Evolutionary conservation across 1,140 invertebrate species (phyloP).

Genomic region (Coenobita brevimanus): DNA sequence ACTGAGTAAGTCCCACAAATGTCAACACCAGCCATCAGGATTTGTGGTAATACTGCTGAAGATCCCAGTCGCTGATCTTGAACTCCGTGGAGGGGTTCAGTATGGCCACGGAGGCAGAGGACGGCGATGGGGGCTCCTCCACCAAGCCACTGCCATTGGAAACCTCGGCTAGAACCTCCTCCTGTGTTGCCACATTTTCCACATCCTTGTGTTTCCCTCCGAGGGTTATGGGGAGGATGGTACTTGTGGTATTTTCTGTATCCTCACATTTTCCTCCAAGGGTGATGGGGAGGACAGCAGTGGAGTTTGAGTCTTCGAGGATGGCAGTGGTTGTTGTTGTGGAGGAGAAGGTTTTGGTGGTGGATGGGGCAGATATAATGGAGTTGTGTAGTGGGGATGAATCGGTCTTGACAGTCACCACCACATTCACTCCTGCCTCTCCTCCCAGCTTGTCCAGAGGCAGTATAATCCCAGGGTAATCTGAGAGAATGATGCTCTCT

Average conservation of each 20-base stretch:
- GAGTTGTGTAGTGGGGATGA: not conserved
- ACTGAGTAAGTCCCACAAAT: no score
- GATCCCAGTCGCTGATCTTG: constrained; percentile 41
- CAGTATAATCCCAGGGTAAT: not conserved
- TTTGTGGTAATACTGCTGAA: constrained; percentile 18
- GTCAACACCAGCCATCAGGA: not conserved
- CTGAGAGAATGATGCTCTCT: no score
- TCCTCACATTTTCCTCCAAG: no score
- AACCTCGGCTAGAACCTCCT: not conserved
- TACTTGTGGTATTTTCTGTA: no score
- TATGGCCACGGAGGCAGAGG: constrained; percentile 17
- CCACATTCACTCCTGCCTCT: constrained; percentile 21
- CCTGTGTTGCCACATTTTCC: not conserved
- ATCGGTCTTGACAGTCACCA: constrained; percentile 19
- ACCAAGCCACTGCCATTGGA: not conserved
- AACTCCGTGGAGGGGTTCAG: constrained; percentile 29
- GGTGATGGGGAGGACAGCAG: no score
- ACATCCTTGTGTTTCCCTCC: no score
- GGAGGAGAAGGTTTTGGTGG: not conserved
- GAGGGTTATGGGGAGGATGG: no score
- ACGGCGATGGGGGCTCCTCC: not conserved
- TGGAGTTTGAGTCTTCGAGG: not conserved
- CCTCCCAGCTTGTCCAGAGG: constrained; percentile 5
- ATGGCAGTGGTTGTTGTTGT: not conserved
- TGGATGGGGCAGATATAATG: not conserved